Base-by-base conservation (phyloP, 2,888 invertebrate species). In the Ceriagrion tenellum region DNA sequence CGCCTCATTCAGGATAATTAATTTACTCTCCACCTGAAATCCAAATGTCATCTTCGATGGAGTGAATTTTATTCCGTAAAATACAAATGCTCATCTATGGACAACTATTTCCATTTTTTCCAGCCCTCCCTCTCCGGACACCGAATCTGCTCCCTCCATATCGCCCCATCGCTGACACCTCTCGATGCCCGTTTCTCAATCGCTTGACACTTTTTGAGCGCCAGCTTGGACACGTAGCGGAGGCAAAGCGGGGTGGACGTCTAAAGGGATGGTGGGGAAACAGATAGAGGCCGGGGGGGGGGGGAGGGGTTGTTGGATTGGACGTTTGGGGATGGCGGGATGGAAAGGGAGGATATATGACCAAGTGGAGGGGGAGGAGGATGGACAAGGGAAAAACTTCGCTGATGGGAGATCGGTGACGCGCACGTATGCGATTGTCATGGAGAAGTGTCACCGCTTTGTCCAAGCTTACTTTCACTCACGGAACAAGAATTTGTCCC, bases 401-500 rank as follows among this genome's bases (percentile, higher is more conserved):
- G 69, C n/a, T n/a, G 69, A 69, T 69, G 69, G 26, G 26, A 10
- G 69, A 69, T 69, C 69, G 69, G 69, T 69, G 69, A 69, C n/a
- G 69, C 69, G 69, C 69, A 69, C 69, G 69, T 12, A n/a, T 69
- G 4, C 69, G 69, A n/a, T 69, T 69, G 69, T 69, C 69, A 69
- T 69, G 69, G 69, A 69, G 69, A 69, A 23, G n/a, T 69, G 69
- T 26, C 69, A 69, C 69, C 69, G 69, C 69, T 26, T 69, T 69
- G 69, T 69, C 69, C 69, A n/a, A 69, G 69, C 69, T 69, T 69
- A 69, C 69, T 69, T 69, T 69, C 69, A 69, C n/a, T 69, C 69
- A 69, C 69, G 69, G 23, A n/a, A 26, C 69, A 69, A n/a, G 26
- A 10, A 10, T 26, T 6, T 69, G 69, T 69, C 69, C n/a, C 47